Base-by-base conservation (phyloP, 2,888 invertebrate species). In the Meghimatium bilineatum region DNA sequence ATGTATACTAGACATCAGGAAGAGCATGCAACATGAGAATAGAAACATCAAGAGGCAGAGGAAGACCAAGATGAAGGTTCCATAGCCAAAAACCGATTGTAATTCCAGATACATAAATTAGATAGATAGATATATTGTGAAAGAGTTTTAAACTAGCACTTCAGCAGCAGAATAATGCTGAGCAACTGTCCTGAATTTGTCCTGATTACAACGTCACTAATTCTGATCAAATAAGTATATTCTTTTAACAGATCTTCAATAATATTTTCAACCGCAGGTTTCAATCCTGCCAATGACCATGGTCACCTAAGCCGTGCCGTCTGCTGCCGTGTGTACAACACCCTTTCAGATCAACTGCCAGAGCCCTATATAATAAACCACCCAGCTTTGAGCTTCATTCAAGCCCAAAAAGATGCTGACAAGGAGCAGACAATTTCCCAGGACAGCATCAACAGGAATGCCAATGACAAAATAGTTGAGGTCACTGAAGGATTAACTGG, bases 291-390 rank as follows among this genome's bases (percentile, higher is more conserved):
- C 26, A 92, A 88, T 85, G 90, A 92, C 80, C 92, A 92, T 84
- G 92, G 93, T 32, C 91, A 92, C 83, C 83, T 92, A 52, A 86
- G 89, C 10, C 87, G 93, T 36, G 91, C 92, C 10, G 81, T 90
- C 12, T 93, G 92, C 86, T 92, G 93, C 78, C 90, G 93, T 20
- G 86, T 93, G 23, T 90, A 91, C 66, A 89, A 90, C 29, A 82
- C 88, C 0, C 74, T 92, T 1, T 78, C 84, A 20, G 87, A 89
- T 12, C 84, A 87, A 26, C 86, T 93, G 23, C 91, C 91, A 0
- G 29, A 79, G 0, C 87, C 88, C 0, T 91, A 89, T 86, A 78
- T 80, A 10, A 88, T 90, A 8, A 89, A 91, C 85, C 91, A 91
- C 78, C 91, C 92, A 0, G 36, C 44, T 38, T 80, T 84, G 29